phyloP scores from a whole-genome alignment of 2,888 invertebrate species.

The Vanessa cardui region DNA sequence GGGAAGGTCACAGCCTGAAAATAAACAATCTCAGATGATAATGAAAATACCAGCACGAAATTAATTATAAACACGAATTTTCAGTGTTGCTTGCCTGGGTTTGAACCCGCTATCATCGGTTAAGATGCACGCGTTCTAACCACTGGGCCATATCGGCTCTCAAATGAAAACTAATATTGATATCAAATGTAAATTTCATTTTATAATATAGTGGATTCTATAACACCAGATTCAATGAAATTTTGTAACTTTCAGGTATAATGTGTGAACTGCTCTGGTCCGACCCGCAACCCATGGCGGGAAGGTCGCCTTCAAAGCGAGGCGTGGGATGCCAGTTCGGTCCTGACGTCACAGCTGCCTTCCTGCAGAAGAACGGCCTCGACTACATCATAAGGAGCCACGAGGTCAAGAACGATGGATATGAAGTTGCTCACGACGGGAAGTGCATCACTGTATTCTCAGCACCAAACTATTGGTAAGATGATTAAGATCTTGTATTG shows the following conservation, averaged over 20 bases:
- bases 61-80: no score
- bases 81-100: no score
- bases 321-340: constrained; percentile 99
- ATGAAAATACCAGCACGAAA: no score
- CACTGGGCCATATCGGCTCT: no score
- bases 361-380: constrained; percentile 92
- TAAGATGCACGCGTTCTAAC: no score
- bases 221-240: no score
- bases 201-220: no score
- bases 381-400: constrained; percentile 98
- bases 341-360: constrained; percentile 96
- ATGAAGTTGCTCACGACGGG: constrained; percentile 96
- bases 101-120: no score
- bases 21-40: no score
- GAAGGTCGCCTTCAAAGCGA: constrained; percentile 96
- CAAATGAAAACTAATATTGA: no score
- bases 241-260: constrained; percentile 78
- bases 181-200: no score
- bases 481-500: constrained; percentile 23
- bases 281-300: constrained; percentile 95
- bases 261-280: constrained; percentile 99
- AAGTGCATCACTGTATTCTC: constrained; percentile 99
- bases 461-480: constrained; percentile 99
- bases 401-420: constrained; percentile 98
- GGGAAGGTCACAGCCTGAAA: no score